These are phyloP conservation scores for Arrhamphus sclerolepis DNA, from an alignment of 2,797 vertebrate genomes.

Conservation along the genomic window DNA sequence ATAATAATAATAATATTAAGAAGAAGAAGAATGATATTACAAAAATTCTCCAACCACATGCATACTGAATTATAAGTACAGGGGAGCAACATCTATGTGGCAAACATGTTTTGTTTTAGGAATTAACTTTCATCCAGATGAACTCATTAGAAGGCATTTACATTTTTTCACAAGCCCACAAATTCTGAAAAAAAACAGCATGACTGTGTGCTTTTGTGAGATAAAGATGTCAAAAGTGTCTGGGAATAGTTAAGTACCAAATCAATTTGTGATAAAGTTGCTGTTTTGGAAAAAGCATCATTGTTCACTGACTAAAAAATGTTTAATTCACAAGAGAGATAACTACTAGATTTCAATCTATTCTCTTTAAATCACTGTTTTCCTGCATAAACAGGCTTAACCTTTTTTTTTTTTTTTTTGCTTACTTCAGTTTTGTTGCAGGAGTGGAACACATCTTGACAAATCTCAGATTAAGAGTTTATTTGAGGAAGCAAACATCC, in stretches of 20 bases:
- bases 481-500: constrained; percentile 51
- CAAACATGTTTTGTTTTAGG: too few species aligned
- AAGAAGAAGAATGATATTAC: too few species aligned
- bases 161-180: neutral
- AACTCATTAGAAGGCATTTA: neutral
- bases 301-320: constrained; percentile 6
- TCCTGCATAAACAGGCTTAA: constrained; percentile 2
- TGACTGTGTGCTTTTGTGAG: constrained; percentile 7
- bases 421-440: constrained; percentile 14
- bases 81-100: too few species aligned
- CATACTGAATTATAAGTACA: too few species aligned
- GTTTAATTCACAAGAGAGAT: constrained; percentile 17
- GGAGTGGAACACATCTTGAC: constrained; percentile 34
- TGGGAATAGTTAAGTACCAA: constrained; percentile 4
- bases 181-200: neutral
- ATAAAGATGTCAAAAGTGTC: constrained; percentile 16
- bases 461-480: constrained; percentile 52
- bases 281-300: neutral
- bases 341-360: constrained; percentile 11
- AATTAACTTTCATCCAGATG: too few species aligned
- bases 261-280: constrained; percentile 15
- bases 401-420: constrained; percentile 15
- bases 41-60: too few species aligned
- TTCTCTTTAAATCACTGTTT: too few species aligned
- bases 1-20: too few species aligned